Base-by-base conservation (phyloP, 2,888 invertebrate species). In the Diloba caeruleocephala region DNA sequence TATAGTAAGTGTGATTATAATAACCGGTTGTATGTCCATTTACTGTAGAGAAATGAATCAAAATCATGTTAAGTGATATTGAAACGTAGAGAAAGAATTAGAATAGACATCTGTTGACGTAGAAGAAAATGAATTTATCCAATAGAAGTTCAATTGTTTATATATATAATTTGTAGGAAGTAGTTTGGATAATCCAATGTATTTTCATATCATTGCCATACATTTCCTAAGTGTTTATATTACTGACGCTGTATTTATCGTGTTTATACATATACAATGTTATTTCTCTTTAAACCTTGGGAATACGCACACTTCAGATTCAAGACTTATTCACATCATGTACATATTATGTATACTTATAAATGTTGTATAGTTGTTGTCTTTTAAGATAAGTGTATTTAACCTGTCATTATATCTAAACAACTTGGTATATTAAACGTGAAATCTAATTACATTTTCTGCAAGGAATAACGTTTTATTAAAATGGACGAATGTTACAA, bases 21-120 rank as follows among this genome's bases (percentile, higher is more conserved):
- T 75, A 76, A 84, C 84, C 79, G 85, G 89, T 89, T 91, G 84
- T 90, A 87, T 90, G 92, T 92, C 92, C 92, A 92, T 92, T 91
- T 92, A 92, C 84, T 83, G 90, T 92, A 92, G 92, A 71, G 57
- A 68, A 67, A 73, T 73, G 74, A 79, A 78, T 71, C 74, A 78
- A 70, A 79, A 80, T 81, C 76, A 78, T 82, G 82, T 85, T 82
- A 74, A 62, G 71, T 74, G 73, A 74, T 78, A 78, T 72, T 65
- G 76, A 69, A 70, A 71, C 43, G 74, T 79, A 77, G 74, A 71
- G 53, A 75, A 76, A 74, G 70, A 69, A 49, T 55, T 68, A 59
- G 69, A 68, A 65, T 78, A 78, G 52, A 60, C 71, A 74, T 79
- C 69, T 82, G 85, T 89, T 87, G 72, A 76, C 57, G 88, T 89